phyloP scores from a whole-genome alignment of 2,113 vertebrate species.

The Nanorana parkeri region DNA sequence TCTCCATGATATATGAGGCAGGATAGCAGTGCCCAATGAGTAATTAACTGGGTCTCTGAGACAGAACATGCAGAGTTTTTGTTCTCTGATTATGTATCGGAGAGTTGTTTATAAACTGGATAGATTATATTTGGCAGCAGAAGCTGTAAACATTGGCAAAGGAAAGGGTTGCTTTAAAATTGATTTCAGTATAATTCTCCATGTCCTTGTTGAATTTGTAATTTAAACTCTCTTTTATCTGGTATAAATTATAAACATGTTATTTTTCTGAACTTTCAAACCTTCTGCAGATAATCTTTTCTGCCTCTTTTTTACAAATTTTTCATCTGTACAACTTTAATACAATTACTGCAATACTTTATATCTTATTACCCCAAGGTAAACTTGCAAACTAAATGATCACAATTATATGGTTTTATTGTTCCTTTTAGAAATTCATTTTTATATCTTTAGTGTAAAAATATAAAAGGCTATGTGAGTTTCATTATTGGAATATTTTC shows the following conservation, averaged over 20 bases:
- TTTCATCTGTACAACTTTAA: not conserved
- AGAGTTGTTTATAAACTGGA: no score
- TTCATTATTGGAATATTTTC: conserved; percentile 3
- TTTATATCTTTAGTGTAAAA: conserved; percentile 5
- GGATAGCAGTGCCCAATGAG: no score
- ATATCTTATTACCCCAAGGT: not conserved
- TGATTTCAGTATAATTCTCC: no score
- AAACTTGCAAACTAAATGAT: not conserved
- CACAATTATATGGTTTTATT: not conserved
- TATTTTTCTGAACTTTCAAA: conserved; percentile 12
- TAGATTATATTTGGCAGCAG: no score
- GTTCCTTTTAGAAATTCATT: not conserved
- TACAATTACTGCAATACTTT: not conserved
- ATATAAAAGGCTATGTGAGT: not conserved
- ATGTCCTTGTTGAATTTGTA: not conserved
- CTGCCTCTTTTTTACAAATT: not conserved
- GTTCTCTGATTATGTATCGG: no score
- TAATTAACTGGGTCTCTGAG: no score
- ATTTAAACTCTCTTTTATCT: conserved; percentile 38
- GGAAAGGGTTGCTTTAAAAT: no score
- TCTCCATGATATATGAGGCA: no score
- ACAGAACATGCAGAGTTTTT: no score
- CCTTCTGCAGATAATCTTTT: conserved; percentile 5
- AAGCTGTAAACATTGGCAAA: no score
- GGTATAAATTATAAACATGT: not conserved